phyloP scores from a whole-genome alignment of 2,113 vertebrate species.

The Alaudala cheleensis region DNA sequence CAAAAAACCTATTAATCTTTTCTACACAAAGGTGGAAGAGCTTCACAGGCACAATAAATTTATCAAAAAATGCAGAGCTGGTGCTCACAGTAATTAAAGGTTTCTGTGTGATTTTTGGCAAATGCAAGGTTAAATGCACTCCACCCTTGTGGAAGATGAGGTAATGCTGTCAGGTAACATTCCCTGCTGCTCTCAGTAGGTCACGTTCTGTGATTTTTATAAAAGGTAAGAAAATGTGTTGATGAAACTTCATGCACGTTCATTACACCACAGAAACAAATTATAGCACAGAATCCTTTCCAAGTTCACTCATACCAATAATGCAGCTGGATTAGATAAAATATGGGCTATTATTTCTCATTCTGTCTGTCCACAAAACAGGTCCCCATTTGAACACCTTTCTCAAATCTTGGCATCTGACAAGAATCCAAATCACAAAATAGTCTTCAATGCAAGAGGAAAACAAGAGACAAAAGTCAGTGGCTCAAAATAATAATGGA shows the following conservation, averaged over 20 bases:
- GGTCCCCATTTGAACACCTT: neutral
- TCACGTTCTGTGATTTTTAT: neutral
- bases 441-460: neutral
- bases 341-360: neutral
- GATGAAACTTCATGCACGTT: neutral
- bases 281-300: neutral
- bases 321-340: neutral
- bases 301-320: neutral
- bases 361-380: neutral
- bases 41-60: neutral
- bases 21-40: neutral
- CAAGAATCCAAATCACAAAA: neutral
- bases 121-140: neutral
- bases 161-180: neutral
- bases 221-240: neutral
- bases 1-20: neutral
- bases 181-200: neutral
- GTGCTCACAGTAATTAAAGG: neutral
- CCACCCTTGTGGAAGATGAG: neutral
- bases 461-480: neutral
- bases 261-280: neutral
- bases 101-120: neutral
- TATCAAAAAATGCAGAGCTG: neutral
- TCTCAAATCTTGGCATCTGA: neutral
- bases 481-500: neutral